Evolutionary conservation across 2,888 invertebrate genomes (phyloP).

Genomic region (Drosophila yooni): DNA sequence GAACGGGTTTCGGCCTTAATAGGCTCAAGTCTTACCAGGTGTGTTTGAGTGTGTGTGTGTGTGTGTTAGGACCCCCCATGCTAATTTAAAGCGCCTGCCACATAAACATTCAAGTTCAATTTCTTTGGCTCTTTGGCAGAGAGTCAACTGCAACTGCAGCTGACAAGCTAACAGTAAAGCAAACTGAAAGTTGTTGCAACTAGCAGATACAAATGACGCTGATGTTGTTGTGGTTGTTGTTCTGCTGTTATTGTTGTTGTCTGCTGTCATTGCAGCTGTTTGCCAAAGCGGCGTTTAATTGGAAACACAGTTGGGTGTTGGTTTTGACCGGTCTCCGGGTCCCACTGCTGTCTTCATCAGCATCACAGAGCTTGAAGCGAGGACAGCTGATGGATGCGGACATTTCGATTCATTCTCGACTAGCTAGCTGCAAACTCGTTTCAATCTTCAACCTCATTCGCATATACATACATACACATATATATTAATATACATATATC

Average conservation of each 20-base stretch:
- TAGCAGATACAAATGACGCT: conserved; percentile 57
- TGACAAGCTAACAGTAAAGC: conserved; percentile 68
- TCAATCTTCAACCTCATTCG: conserved; percentile 38
- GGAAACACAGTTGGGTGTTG: conserved; percentile 81
- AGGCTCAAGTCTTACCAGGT: conserved; percentile 3
- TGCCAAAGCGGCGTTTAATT: conserved; percentile 73
- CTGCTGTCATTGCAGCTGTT: conserved; percentile 41
- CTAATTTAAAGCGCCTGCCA: conserved; percentile 48
- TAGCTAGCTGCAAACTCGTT: conserved; percentile 58
- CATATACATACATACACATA: conserved; percentile 38
- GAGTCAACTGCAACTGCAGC: conserved; percentile 20
- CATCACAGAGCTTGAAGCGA: conserved; percentile 39
- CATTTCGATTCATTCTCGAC: conserved; percentile 62
- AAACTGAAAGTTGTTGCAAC: conserved; percentile 77
- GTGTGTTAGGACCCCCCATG: conserved; percentile 39
- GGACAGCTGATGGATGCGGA: conserved; percentile 79
- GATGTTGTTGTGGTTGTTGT: conserved; percentile 37
- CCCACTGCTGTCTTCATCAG: conserved; percentile 66
- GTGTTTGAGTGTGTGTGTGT: not conserved
- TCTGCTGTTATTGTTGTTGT: conserved; percentile 20
- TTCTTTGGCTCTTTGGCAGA: conserved; percentile 45
- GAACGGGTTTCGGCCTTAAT: conserved; percentile 10
- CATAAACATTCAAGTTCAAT: conserved; percentile 80
- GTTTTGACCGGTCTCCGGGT: conserved; percentile 68
- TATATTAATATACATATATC: not conserved